Percentiles rank a stretch among this genome's conserved stretches.
These are phyloP conservation scores for Ctenodactylus gundi DNA, from an alignment of 2,113 vertebrate genomes.

Conservation along the genomic window DNA sequence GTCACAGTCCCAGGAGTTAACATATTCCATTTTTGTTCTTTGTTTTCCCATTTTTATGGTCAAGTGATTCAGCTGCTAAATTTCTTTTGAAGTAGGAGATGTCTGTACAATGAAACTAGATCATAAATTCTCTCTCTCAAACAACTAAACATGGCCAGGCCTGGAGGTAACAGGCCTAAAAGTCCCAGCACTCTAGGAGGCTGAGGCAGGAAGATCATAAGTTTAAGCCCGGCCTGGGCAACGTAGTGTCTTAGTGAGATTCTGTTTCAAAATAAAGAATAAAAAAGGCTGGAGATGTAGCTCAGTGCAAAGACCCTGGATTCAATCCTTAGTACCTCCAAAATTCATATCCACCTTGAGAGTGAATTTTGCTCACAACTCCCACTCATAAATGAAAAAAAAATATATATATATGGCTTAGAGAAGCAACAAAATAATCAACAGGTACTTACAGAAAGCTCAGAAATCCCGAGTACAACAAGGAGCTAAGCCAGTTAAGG, in stretches of 20 bases:
- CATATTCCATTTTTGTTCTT: constrained; percentile 29
- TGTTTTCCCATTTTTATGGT: constrained; percentile 39
- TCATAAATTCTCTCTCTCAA: not conserved
- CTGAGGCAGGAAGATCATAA: not conserved
- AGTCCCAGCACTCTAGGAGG: not conserved
- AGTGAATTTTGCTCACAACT: too few species aligned
- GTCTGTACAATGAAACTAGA: constrained; percentile 35
- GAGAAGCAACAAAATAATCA: not conserved
- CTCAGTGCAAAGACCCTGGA: not conserved
- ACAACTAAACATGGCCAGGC: not conserved
- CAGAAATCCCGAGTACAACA: not conserved
- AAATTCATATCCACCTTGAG: too few species aligned
- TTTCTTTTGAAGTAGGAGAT: constrained; percentile 44
- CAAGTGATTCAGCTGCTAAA: not conserved
- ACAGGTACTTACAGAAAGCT: not conserved
- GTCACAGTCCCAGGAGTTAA: constrained; percentile 8
- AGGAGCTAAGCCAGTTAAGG: not conserved
- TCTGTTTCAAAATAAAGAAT: not conserved
- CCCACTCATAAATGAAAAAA: too few species aligned
- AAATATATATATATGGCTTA: not conserved
- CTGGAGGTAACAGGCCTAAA: not conserved
- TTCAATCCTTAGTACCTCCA: not conserved
- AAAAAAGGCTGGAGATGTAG: not conserved
- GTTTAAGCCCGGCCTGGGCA: not conserved
- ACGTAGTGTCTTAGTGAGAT: not conserved